phyloP scores from a whole-genome alignment of 2,797 vertebrate species.

The Hybognathus amarus region DNA sequence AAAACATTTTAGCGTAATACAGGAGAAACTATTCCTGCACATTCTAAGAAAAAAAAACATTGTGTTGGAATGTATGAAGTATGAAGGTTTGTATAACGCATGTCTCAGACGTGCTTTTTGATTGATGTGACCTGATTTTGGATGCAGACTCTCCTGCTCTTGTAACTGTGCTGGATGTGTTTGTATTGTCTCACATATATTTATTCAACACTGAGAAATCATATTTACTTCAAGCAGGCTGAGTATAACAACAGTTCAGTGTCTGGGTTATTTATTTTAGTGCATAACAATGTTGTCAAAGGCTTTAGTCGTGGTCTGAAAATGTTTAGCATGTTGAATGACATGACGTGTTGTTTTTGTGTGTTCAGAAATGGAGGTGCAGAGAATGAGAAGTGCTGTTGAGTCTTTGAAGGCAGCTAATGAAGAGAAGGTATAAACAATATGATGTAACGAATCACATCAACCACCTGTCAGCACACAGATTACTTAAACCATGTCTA shows the following conservation, averaged over 20 bases:
- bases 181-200: not conserved
- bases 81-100: conserved; percentile 55
- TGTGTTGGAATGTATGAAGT: conserved; percentile 29
- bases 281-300: not conserved
- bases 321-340: not conserved
- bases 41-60: not conserved
- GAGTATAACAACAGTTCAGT: not conserved
- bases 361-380: conserved; percentile 85
- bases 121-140: conserved; percentile 38
- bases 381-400: conserved; percentile 88
- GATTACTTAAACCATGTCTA: not conserved
- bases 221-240: not conserved
- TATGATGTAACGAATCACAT: not conserved
- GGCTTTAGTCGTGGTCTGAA: not conserved
- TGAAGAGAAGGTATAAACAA: conserved; percentile 87
- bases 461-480: not conserved
- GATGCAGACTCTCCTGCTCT: not conserved
- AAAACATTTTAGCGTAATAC: not conserved
- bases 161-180: not conserved
- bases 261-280: not conserved
- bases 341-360: conserved; percentile 10
- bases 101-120: conserved; percentile 49
- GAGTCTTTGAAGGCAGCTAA: conserved; percentile 88
- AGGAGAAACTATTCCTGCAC: not conserved
- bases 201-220: not conserved